phyloP scores from a whole-genome alignment of 2,888 invertebrate species.

The Rhingia campestris region DNA sequence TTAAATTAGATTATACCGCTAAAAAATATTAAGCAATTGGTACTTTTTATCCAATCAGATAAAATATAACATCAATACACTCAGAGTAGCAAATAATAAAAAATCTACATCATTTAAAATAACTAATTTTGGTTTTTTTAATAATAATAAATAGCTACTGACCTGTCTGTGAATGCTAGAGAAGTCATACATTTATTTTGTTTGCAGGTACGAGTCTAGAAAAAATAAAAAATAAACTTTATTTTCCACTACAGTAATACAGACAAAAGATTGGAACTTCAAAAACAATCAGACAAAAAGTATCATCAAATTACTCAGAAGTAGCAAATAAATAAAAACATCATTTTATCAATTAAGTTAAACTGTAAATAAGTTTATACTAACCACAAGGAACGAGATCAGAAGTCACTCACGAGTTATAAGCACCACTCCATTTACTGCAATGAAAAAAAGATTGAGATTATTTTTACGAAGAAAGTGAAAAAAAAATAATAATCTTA shows the following conservation, averaged over 20 bases:
- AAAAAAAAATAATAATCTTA: neutral
- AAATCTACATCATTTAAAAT: conserved; percentile 33
- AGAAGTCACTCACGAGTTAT: neutral
- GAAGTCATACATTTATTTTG: neutral
- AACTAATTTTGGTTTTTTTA: too few species aligned
- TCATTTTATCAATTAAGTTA: neutral
- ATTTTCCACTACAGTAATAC: neutral
- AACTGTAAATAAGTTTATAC: neutral
- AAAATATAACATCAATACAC: conserved; percentile 28
- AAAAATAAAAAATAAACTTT: neutral
- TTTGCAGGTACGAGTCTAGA: too few species aligned
- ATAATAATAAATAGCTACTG: neutral
- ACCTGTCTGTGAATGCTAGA: neutral
- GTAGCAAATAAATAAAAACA: conserved; percentile 11
- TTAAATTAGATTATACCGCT: too few species aligned
- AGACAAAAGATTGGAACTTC: neutral
- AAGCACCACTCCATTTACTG: neutral
- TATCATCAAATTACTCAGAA: conserved; percentile 20
- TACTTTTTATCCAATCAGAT: neutral
- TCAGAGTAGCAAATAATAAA: conserved; percentile 61
- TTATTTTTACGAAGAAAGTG: neutral
- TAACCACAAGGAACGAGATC: neutral
- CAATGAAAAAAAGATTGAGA: neutral
- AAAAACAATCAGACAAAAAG: neutral
- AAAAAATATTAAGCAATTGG: neutral